Conservation (phyloP, 1,140 invertebrate species). For the Arion vulgaris region DNA sequence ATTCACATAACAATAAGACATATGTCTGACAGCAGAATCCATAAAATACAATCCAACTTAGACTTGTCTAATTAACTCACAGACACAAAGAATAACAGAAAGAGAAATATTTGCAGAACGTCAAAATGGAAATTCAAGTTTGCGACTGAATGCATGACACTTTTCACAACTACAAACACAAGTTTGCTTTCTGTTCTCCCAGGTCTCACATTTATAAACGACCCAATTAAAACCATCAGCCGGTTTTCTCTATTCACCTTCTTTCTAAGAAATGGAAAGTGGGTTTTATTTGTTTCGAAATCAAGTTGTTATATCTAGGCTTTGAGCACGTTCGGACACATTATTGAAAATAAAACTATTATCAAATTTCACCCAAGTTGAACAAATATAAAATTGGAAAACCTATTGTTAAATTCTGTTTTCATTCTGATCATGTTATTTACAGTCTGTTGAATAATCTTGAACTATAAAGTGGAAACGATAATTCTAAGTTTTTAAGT, state of each 20-base stretch:
- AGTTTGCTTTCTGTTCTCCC: neutral
- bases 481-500: neutral
- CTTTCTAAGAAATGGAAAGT: neutral
- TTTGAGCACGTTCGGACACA: neutral
- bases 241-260: neutral
- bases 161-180: constrained; percentile 11
- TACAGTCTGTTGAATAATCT: neutral
- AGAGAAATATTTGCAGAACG: constrained; percentile 23
- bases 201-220: neutral
- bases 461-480: neutral
- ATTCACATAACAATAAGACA: neutral
- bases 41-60: neutral
- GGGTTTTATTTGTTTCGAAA: neutral
- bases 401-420: neutral
- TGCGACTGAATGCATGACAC: constrained; percentile 6
- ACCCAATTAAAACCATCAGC: constrained; percentile 8
- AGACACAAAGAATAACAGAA: neutral
- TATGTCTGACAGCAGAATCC: neutral
- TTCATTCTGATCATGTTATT: neutral
- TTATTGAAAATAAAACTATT: neutral
- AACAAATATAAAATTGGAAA: neutral
- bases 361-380: neutral
- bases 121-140: constrained; percentile 36
- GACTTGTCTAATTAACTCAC: constrained; percentile 21
- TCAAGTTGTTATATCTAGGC: neutral